phyloP scores from a whole-genome alignment of 1,140 invertebrate species.

The Polypedilum vanderplanki region DNA sequence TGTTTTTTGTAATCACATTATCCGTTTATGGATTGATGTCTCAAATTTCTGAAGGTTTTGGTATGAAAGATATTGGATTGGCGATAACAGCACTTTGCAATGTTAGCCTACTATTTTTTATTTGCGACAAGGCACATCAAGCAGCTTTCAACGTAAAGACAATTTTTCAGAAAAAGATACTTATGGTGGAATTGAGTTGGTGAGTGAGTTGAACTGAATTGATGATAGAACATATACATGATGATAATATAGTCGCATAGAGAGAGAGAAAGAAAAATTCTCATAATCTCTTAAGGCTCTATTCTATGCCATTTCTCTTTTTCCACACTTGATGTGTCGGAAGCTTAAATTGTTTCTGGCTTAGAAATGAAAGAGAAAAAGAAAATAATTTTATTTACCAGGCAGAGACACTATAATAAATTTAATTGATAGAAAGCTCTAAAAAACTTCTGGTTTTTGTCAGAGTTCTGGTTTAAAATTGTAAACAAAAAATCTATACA shows the following conservation, averaged over 20 bases:
- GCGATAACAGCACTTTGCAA: slow-evolving; percentile 55
- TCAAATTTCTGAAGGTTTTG: slow-evolving; percentile 58
- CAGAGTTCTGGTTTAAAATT: no score
- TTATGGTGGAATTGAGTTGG: slow-evolving; percentile 60
- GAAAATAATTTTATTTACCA: no score
- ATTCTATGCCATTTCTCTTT: neutral
- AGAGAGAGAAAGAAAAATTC: neutral
- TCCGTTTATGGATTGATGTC: slow-evolving; percentile 61
- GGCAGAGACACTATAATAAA: no score
- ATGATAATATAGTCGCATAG: no score
- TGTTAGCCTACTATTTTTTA: slow-evolving; percentile 54
- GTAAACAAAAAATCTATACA: no score
- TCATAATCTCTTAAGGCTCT: neutral
- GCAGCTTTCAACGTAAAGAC: slow-evolving; percentile 56
- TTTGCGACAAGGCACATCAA: slow-evolving; percentile 60
- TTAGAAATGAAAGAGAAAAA: no score
- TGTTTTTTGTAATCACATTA: slow-evolving; percentile 59
- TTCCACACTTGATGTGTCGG: no score
- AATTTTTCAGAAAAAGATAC: slow-evolving; percentile 60
- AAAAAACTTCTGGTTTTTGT: no score
- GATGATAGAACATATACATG: no score
- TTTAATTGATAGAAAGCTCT: no score
- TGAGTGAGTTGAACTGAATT: neutral
- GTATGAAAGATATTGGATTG: slow-evolving; percentile 57
- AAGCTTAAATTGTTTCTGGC: no score